Evolutionary conservation across 2,797 vertebrate species (phyloP).

Genomic region (Sphenopsis melanotis): DNA sequence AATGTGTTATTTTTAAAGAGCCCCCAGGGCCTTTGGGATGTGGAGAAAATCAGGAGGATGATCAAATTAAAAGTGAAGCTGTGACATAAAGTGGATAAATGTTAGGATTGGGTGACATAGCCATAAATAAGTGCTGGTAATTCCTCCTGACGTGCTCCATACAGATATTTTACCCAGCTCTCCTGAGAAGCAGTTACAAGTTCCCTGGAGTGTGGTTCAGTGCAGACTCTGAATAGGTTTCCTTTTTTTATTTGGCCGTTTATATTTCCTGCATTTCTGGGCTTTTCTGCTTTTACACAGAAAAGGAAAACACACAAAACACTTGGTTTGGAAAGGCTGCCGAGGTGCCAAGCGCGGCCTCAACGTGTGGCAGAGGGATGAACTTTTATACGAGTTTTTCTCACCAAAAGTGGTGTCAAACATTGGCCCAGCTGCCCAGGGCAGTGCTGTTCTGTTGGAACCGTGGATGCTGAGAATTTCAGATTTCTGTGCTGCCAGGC

Average conservation of each 20-base stretch:
- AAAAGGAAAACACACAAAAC: not conserved
- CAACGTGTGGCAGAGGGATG: not conserved
- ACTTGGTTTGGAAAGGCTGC: not conserved
- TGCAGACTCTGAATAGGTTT: not conserved
- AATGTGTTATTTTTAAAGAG: not conserved
- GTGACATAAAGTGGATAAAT: not conserved
- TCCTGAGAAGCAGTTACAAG: not conserved
- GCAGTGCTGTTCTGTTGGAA: fast-evolving
- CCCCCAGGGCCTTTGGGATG: not conserved
- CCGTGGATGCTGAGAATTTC: fast-evolving
- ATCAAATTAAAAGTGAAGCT: not conserved
- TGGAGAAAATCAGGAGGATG: not conserved
- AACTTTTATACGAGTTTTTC: not conserved
- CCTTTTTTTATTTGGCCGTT: not conserved
- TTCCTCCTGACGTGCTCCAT: not conserved
- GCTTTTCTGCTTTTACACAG: not conserved
- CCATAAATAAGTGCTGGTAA: not conserved
- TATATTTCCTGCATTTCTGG: not conserved
- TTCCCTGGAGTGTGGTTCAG: not conserved
- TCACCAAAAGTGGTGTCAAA: not conserved
- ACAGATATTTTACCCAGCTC: not conserved
- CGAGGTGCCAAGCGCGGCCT: not conserved
- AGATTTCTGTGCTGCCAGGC: not conserved
- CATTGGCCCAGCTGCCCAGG: not conserved
- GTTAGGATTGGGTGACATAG: not conserved